Percentiles rank a stretch among this genome's conserved stretches.
These are phyloP conservation scores for Guaruba guarouba DNA, from an alignment of 2,113 vertebrate genomes.

Conservation along the genomic window DNA sequence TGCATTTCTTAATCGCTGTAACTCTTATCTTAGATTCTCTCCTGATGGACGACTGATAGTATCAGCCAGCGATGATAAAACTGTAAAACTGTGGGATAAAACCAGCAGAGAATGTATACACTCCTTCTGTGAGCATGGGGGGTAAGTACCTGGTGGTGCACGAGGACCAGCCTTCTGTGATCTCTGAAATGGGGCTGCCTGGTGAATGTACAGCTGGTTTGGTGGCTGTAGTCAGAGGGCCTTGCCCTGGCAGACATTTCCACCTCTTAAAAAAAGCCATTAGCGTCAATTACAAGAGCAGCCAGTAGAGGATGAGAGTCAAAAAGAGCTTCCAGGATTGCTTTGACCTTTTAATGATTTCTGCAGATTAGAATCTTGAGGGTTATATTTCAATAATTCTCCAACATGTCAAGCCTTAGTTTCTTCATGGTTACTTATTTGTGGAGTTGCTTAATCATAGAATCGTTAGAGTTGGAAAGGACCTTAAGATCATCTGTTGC, in stretches of 20 bases:
- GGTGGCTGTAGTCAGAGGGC: not conserved
- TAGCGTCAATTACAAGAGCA: not conserved
- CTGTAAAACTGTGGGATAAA: slow-evolving; percentile 95
- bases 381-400: not conserved
- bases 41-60: slow-evolving; percentile 92
- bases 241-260: not conserved
- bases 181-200: not conserved
- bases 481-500: too few relatives aligned
- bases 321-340: not conserved
- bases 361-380: not conserved
- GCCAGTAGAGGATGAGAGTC: not conserved
- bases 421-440: not conserved
- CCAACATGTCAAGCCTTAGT: not conserved
- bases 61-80: slow-evolving; percentile 94
- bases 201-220: not conserved
- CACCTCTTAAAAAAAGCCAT: not conserved
- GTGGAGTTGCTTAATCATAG: not conserved
- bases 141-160: slow-evolving; percentile 76
- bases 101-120: slow-evolving; percentile 91
- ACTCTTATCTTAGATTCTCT: slow-evolving; percentile 83
- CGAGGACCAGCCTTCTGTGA: rapidly evolving
- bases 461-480: too few relatives aligned
- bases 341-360: not conserved
- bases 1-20: not conserved
- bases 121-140: slow-evolving; percentile 90